phyloP scores from a whole-genome alignment of 2,888 invertebrate species.

The Tachina grossa region DNA sequence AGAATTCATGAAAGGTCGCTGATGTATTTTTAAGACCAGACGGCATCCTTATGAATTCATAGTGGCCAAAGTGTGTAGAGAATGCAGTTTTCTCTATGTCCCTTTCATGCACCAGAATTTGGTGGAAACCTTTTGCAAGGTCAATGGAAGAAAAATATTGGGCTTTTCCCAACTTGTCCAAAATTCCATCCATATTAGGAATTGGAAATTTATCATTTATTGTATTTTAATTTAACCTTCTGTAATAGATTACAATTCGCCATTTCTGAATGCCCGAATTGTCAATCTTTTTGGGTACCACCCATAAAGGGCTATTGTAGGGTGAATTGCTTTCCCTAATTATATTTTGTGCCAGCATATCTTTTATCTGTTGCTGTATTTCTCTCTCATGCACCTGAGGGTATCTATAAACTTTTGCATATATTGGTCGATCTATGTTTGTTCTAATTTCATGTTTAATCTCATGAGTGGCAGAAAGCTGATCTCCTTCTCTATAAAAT shows the following conservation, averaged over 20 bases:
- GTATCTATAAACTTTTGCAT: not conserved
- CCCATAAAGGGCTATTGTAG: slow-evolving; percentile 3
- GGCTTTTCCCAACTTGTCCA: too few relatives aligned
- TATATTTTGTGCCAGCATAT: not conserved
- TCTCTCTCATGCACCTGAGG: not conserved
- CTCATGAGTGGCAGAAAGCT: slow-evolving; percentile 13
- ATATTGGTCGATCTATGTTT: slow-evolving; percentile 3
- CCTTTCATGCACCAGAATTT: not conserved
- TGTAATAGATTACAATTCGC: slow-evolving; percentile 1
- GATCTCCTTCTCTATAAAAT: slow-evolving; percentile 22
- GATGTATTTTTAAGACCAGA: not conserved
- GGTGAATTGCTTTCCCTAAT: slow-evolving; percentile 16
- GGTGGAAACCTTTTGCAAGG: too few relatives aligned
- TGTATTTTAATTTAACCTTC: slow-evolving; percentile 5
- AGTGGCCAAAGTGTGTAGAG: not conserved
- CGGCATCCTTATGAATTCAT: not conserved
- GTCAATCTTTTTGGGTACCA: not conserved
- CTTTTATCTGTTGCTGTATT: not conserved
- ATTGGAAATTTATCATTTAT: slow-evolving; percentile 12
- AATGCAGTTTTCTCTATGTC: slow-evolving; percentile 6
- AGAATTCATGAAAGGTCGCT: slow-evolving; percentile 1
- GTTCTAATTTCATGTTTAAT: slow-evolving; percentile 20
- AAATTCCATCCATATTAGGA: too few relatives aligned
- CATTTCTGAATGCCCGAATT: not conserved
- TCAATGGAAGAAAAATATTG: too few relatives aligned